Base-by-base conservation (phyloP, 2,113 vertebrate species). In the Excalfactoria chinensis region DNA sequence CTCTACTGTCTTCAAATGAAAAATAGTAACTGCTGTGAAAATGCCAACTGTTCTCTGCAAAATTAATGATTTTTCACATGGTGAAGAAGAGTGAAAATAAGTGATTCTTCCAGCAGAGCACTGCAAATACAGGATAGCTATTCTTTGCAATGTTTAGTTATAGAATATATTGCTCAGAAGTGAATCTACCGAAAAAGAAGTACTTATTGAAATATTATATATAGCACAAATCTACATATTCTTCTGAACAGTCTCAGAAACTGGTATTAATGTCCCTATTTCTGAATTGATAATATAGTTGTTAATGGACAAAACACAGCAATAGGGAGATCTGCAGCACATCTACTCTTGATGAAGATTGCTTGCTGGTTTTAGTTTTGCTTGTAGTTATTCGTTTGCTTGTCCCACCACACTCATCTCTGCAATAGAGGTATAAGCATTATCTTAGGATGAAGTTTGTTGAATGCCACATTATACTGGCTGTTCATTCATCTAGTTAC, bases 1-100 rank as follows among this genome's bases (percentile, higher is more conserved):
- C 89, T 76, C 30, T 22, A 68, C 46, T 89, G 48, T 87, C 26
- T 16, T 93, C 71, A 85, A 89, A 71, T 84, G 81, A 95, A 94
- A 94, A 93, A 95, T 87, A 87, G 71, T 95, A 74, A 82, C 74
- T 94, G 74, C 86, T 92, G 78, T 94, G 93, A 93, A 95, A 96
- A 93, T 83, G 74, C 64, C 84, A 90, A 73, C 89, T 63, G 64
- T 67, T 77, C 74, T 87, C 82, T 85, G 64, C 40, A 87, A 87
- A 93, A 95, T 56, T 91, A 92, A 93, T 94, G 81, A 89, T 83
- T 93, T 93, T 92, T 92, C 84, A 91, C 43, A 40, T 34, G 30
- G 35, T 87, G 81, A 79, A 74, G 69, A 93, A 51, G 79, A 91
- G 71, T 77, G 82, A 87, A 96, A 95, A 93, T 90, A 90, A 90